Evolutionary conservation across 2,113 vertebrate species (phyloP).

Genomic region (Lamprotornis superbus): DNA sequence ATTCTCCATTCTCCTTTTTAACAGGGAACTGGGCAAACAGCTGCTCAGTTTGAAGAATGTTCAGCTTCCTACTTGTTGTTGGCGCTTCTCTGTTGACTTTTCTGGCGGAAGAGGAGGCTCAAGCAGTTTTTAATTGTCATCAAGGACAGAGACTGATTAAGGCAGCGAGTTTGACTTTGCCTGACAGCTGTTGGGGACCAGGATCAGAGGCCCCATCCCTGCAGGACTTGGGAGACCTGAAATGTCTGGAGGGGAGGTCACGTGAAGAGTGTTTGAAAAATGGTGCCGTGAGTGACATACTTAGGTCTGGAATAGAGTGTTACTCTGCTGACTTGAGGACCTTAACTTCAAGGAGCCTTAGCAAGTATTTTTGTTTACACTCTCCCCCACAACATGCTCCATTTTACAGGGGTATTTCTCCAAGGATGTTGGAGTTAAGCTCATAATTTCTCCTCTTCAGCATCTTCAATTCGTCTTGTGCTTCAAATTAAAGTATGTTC

Average conservation of each 20-base stretch:
- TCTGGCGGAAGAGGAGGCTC: not conserved
- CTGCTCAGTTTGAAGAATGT: not conserved
- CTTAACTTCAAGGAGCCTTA: not conserved
- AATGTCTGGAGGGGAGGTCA: fast-evolving
- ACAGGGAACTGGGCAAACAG: not conserved
- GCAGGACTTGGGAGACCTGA: not conserved
- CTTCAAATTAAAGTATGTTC: not conserved
- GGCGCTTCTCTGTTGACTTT: not conserved
- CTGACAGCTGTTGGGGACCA: not conserved
- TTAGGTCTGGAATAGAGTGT: not conserved
- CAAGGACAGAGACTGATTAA: not conserved
- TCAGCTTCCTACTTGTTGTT: not conserved
- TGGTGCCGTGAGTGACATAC: not conserved
- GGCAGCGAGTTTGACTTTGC: not conserved
- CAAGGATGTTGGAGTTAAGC: not conserved
- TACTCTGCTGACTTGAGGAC: not conserved
- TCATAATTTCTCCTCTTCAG: not conserved
- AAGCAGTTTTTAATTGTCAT: not conserved
- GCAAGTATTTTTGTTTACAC: not conserved
- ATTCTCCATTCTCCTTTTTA: too few species aligned
- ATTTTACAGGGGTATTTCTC: not conserved
- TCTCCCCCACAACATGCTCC: fast-evolving
- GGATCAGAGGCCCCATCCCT: not conserved
- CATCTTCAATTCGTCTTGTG: not conserved
- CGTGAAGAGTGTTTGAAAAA: fast-evolving